Evolutionary conservation across 2,797 vertebrate genomes (phyloP), one percentile per base, ranked within the genome.

Genomic region (Perdix hodgsoniae): DNA sequence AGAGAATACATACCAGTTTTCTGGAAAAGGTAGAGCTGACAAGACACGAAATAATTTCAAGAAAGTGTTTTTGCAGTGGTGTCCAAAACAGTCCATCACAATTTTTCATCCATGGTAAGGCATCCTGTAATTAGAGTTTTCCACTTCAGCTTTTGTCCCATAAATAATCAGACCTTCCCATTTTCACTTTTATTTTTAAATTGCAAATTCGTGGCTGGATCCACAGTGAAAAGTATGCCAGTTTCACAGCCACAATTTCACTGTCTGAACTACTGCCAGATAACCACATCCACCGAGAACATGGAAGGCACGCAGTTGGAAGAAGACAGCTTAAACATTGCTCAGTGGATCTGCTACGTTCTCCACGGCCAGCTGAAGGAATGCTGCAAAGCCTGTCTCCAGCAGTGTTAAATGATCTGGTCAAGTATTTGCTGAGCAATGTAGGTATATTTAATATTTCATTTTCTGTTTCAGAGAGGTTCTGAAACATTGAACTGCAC

Each of bases 311-410:
- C 23, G 17, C 7, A 59, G 69, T 14, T 64, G 50, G 59, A 59
- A 27, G n/a, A 61, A 27, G 27, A 33, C 56, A 67, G 47, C 24
- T 69, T 39, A 31, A 39, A 63, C 49, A 21, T 8, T 56, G n/a
- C 47, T 17, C 24, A 37, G n/a, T 2, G 1, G 56, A 90, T 45
- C 66, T 49, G 44, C 13, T 16, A 8, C 54, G 14, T 60, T 60
- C 39, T 39, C 44, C 47, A 14, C 3, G 16, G 23, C 33, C 19
- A 37, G 14, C 14, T 0, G 0, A 57, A 67, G 23, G 54, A 44
- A 42, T 15, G 31, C 44, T 21, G 22, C 27, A 50, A 27, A 37
- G 18, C 29, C 10, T 23, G 21, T 24, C 45, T 47, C 35, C 59
- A 71, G 54, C 35, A 29, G 23, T 35, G 29, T 27, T 60, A n/a